Base-by-base conservation (phyloP, 2,113 vertebrate species). In the Tilapia sparmanii region DNA sequence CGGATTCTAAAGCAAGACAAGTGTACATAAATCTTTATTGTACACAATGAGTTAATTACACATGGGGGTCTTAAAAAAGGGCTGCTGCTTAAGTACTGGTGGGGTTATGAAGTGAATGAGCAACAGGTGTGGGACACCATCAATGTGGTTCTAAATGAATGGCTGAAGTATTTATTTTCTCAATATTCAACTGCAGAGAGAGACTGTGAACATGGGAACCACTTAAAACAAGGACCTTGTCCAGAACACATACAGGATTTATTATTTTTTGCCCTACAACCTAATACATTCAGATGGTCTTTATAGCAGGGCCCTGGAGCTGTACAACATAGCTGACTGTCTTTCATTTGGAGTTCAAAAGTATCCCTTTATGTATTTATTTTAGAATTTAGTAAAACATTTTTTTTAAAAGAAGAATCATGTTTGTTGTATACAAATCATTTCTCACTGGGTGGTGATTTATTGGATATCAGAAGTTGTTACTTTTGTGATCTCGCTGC, bases 351-450 rank as follows among this genome's bases (percentile, higher is more conserved):
- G 68, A 29, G 40, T 76, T 76, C 24, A 47, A 76, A 76, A 76
- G 3, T 76, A 29, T 29, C 40, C 24, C 15, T 47, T 76, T 29
- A 19, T 76, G 15, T 11, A 76, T 31, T 31, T 76, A 10, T 47
- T 78, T 47, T 18, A 45, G 2, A 40, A 38, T 31, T 26, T 0
- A 2, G 8, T 38, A 63, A 15, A 33, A 18, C 0, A 3, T 4
- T 18, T 31, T 31, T 31, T 11, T 66, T n/a, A 66, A 85, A 57
- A 85, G 22, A 54, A 26, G 78, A 54, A 78, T 80, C 26, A 45
- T 71, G 80, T 31, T 50, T 38, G 78, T 45, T 22, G 26, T 85
- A 50, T 76, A 33, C 52, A 85, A 89, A 93, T 50, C 1, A 18
- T 50, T 73, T 76, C 31, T 54, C 3, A 29, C 85, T 83, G 12